These are phyloP conservation scores for Acleris emargana DNA, from an alignment of 2,888 invertebrate genomes.

Conservation along the genomic window DNA sequence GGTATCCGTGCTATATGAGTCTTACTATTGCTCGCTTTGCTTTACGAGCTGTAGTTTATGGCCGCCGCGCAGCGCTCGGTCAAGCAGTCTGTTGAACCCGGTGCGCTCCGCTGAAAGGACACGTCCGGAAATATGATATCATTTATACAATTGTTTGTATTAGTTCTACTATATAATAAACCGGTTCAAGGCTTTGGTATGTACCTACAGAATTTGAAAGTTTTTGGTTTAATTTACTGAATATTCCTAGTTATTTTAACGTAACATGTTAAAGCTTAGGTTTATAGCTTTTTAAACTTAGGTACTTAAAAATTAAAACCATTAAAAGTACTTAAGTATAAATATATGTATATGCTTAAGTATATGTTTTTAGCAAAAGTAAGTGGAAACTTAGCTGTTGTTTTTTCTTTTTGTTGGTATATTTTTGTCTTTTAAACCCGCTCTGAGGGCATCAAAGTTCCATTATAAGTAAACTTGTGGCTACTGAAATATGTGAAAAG, in stretches of 20 bases:
- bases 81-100: slow-evolving; percentile 57
- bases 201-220: slow-evolving; percentile 33
- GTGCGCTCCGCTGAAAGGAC: slow-evolving; percentile 47
- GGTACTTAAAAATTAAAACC: too few species aligned
- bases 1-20: slow-evolving; percentile 44
- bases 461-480: too few species aligned
- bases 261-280: neutral
- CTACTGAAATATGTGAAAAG: too few species aligned
- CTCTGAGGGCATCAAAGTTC: too few species aligned
- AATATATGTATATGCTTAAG: too few species aligned
- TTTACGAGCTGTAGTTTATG: slow-evolving; percentile 56
- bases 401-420: too few species aligned
- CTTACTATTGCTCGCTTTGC: slow-evolving; percentile 54
- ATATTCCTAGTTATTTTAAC: slow-evolving; percentile 1
- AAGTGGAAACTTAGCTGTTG: too few species aligned
- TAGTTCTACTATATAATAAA: slow-evolving; percentile 46
- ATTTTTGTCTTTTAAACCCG: too few species aligned
- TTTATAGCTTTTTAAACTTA: too few species aligned
- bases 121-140: slow-evolving; percentile 52
- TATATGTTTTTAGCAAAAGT: too few species aligned
- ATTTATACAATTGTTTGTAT: slow-evolving; percentile 44
- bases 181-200: slow-evolving; percentile 49
- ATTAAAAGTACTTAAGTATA: too few species aligned
- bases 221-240: neutral
- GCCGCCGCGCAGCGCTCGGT: slow-evolving; percentile 42